A percentile compares a stretch with the other conserved stretches of the same genome.
Evolutionary conservation across 2,113 vertebrate genomes (phyloP).

Genomic region (Scalopus aquaticus): DNA sequence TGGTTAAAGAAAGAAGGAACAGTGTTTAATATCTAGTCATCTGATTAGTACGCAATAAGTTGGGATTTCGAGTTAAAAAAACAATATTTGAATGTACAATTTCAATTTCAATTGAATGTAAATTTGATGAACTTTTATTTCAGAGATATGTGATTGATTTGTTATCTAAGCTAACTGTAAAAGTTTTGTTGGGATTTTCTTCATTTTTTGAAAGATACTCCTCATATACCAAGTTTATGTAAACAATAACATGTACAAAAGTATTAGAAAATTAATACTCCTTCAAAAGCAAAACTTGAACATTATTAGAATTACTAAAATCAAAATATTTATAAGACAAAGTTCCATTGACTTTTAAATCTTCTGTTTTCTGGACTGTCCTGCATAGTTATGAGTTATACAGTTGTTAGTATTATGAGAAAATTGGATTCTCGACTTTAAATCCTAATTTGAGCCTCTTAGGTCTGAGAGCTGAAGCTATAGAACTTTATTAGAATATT

Average conservation of each 20-base stretch:
- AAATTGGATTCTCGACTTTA: background rate
- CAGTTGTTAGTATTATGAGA: background rate
- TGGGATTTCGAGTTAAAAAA: constrained; percentile 46
- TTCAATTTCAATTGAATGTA: background rate
- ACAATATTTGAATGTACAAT: background rate
- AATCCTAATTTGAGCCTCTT: background rate
- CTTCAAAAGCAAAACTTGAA: constrained; percentile 14
- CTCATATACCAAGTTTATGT: background rate
- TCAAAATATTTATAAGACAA: constrained; percentile 27
- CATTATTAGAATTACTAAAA: constrained; percentile 30
- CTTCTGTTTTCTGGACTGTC: background rate
- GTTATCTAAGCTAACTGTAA: constrained; percentile 12
- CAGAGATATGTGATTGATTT: constrained; percentile 53
- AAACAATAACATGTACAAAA: background rate
- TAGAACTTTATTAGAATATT: background rate
- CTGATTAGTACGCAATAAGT: background rate
- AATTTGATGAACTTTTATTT: constrained; percentile 24
- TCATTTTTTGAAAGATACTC: constrained; percentile 29
- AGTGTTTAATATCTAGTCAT: background rate
- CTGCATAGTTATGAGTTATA: background rate
- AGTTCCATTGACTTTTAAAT: background rate
- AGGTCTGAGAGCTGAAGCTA: background rate
- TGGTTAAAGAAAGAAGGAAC: constrained; percentile 34
- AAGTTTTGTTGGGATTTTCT: constrained; percentile 9
- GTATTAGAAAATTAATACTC: constrained; percentile 24